These are phyloP conservation scores for Hippasteria phrygiana DNA, from an alignment of 53 echinoderm and acorn worm species.

Conservation along the genomic window DNA sequence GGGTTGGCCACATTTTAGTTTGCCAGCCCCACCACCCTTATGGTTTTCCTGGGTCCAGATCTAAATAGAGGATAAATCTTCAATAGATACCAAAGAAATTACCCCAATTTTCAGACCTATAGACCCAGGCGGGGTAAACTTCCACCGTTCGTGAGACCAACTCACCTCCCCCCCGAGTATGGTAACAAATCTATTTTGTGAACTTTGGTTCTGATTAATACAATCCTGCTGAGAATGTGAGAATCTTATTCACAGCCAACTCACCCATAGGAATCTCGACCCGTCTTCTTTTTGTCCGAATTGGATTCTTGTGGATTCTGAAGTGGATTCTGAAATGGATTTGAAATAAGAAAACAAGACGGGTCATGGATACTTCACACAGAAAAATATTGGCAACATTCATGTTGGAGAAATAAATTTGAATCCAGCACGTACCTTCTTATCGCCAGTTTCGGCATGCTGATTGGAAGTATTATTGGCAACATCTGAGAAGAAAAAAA, in stretches of 20 bases:
- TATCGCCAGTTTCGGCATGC: neutral
- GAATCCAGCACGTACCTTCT: neutral
- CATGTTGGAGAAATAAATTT: neutral
- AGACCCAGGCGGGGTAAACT: too few species aligned
- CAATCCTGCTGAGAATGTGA: neutral
- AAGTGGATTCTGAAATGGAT: neutral
- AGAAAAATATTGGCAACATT: neutral
- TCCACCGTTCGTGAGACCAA: too few species aligned
- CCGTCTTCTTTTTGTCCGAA: neutral
- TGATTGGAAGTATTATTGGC: neutral
- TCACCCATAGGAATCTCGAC: conserved; percentile 54
- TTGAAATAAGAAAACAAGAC: neutral
- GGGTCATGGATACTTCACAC: neutral
- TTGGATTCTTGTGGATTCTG: conserved; percentile 9
- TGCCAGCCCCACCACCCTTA: too few species aligned
- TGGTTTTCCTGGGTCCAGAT: too few species aligned
- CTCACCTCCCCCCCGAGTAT: too few species aligned
- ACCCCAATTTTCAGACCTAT: too few species aligned
- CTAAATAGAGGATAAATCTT: too few species aligned
- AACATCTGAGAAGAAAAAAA: conserved; percentile 7
- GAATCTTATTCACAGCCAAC: neutral
- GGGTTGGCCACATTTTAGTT: too few species aligned
- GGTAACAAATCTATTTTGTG: too few species aligned
- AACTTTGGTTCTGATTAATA: too few species aligned
- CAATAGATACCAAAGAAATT: too few species aligned